Evolutionary conservation across 2,113 vertebrate species (phyloP).

Genomic region (Aphelocoma coerulescens): DNA sequence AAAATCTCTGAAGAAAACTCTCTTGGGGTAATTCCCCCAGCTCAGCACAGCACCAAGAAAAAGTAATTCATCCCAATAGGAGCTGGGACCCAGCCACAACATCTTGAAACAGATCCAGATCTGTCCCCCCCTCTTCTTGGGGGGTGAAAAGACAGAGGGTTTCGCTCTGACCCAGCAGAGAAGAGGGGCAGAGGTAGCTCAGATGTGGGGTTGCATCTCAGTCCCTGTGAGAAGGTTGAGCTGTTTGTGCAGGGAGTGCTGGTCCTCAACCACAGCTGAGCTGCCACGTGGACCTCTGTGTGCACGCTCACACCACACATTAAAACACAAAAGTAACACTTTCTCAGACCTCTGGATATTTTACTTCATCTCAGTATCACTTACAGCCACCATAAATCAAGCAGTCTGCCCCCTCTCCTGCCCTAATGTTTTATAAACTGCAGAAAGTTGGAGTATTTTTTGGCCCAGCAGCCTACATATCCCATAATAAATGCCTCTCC

Average conservation of each 20-base stretch:
- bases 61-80: neutral
- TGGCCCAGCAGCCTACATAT: constrained; percentile 43
- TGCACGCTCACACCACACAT: neutral
- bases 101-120: neutral
- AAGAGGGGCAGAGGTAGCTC: neutral
- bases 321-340: constrained; percentile 40
- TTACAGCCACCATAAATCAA: constrained; percentile 70
- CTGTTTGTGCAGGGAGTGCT: fast-evolving
- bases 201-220: neutral
- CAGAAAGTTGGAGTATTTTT: constrained; percentile 62
- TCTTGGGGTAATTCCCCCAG: neutral
- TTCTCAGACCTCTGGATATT: constrained; percentile 58
- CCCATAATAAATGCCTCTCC: constrained; percentile 68
- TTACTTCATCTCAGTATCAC: constrained; percentile 62
- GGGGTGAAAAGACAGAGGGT: fast-evolving
- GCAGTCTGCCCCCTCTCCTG: constrained; percentile 12
- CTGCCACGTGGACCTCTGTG: neutral
- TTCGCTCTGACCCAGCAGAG: neutral
- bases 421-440: constrained; percentile 68
- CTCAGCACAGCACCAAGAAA: neutral
- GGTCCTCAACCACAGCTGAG: neutral
- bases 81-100: neutral
- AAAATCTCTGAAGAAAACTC: neutral
- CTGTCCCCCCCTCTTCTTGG: neutral
- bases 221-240: neutral